Conservation (phyloP, 2,888 invertebrate species). For the Eupithecia exiguata region DNA sequence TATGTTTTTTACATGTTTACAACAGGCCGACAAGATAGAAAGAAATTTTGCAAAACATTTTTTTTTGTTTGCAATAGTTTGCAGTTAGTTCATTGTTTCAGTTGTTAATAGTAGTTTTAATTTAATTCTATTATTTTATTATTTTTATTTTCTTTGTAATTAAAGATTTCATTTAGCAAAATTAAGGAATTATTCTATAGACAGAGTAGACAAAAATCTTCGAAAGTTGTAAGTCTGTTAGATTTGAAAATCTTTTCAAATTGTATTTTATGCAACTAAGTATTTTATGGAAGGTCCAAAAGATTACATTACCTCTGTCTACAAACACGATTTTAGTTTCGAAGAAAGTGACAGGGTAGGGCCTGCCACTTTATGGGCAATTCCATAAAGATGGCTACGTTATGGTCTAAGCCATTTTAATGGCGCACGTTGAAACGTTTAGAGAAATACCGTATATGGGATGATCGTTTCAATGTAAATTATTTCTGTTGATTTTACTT, state of each 20-base stretch:
- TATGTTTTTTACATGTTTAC: too few relatives aligned
- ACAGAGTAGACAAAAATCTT: not conserved
- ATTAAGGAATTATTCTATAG: too few relatives aligned
- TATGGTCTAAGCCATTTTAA: constrained; percentile 29
- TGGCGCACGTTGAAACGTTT: constrained; percentile 23
- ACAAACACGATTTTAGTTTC: constrained; percentile 49
- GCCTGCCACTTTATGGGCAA: constrained; percentile 48
- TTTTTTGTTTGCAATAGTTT: too few relatives aligned
- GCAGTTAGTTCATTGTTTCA: too few relatives aligned
- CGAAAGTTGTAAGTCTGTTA: not conserved
- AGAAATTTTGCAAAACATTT: too few relatives aligned
- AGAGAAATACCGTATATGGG: constrained; percentile 33
- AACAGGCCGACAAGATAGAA: too few relatives aligned
- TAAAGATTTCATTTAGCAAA: too few relatives aligned
- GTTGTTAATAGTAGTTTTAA: not conserved
- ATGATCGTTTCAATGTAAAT: constrained; percentile 13
- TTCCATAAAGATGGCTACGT: constrained; percentile 36
- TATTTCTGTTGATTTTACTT: constrained; percentile 19
- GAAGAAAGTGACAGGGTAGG: constrained; percentile 49
- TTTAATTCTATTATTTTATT: too few relatives aligned
- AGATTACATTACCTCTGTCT: constrained; percentile 19
- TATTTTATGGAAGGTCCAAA: not conserved
- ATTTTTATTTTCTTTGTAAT: too few relatives aligned
- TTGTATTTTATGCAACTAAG: not conserved
- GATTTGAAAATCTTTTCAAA: not conserved